Base-by-base conservation (phyloP, 2,113 vertebrate genomes). In the Callipepla squamata region DNA sequence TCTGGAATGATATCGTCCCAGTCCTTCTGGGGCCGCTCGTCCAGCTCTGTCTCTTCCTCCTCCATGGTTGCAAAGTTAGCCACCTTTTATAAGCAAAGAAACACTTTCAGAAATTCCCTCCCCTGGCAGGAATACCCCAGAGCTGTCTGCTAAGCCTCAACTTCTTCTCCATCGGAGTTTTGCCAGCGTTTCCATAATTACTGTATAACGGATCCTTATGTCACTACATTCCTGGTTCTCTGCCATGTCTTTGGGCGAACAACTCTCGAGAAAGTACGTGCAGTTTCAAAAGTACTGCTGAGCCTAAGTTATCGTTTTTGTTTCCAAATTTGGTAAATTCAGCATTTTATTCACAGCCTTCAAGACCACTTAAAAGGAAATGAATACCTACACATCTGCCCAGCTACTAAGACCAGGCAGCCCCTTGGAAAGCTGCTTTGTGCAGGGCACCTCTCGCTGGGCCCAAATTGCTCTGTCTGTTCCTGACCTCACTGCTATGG, bases 1-100 rank as follows among this genome's bases (percentile, higher is more conserved):
- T 99, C 99, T 1, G 99, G 99, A 96, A 99, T 99, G 80, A 99
- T 99, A 25, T 99, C 98, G 1, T 99, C 99, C 99, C 99, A 99
- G 72, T 99, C 99, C 62, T 98, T 98, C 13, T 97, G 87, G 11
- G 95, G 94, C 53, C 95, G 98, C 20, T 98, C 98, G 4, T 99
- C 98, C 45, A 99, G 96, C n/a, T 99, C 98, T 6, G 97, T 97
- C 58, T 98, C 97, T 45, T 97, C 98, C 58, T 99, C 99, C 66
- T 99, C 99, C 99, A 99, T 99, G 14, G 98, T 99, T 85, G 99
- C 98, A 92, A 99, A 99, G 96, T 99, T 99, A 40, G 99, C 99
- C 65, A 99, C 99, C 99, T 99, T 96, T 92, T 72, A 73, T n/a
- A 95, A 91, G 87, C 63, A 89, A 80, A 93, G 5, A 32, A 93